Evolutionary conservation across 2,797 vertebrate genomes (phyloP), one percentile per base, ranked within the genome.

Genomic region (Xiphophorus birchmanni): DNA sequence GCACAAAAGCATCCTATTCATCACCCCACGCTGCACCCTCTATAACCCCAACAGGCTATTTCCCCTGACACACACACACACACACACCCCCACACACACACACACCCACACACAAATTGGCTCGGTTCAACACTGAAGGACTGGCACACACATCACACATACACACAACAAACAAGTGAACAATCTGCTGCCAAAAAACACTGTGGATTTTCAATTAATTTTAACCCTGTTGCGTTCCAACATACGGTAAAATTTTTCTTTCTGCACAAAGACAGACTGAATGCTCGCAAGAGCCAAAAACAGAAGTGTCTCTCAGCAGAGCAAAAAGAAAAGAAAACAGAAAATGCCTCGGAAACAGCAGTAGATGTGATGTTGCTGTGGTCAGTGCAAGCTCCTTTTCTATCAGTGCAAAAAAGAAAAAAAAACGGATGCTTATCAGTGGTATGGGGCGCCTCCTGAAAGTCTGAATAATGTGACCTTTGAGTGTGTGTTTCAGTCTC

Each of bases 1-100:
- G 84, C 91, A 94, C 93, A 95, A 95, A 93, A 91, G 92, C 91
- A 88, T 92, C 86, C 92, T 91, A 94, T 95, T 94, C 94, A 94
- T 93, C 92, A 91, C 92, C 92, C 83, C 90, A 74, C 80, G 26
- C 87, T 92, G 91, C 92, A 91, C 93, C 91, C 88, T 93, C 91
- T 88, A 87, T 92, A 94, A 94, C 94, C 94, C 88, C 92, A 91
- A 90, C 84, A 88, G 92, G 85, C 93, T 84, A 87, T 90, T 86
- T 88, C 89, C 87, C 84, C 86, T 74, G 85, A 90, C 82, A 89
- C 89, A 21, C 72, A 80, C 32, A 83, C 40, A 47, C 75, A 78
- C 82, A 72, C 81, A 80, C 79, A 72, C 65, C n/a, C n/a, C n/a
- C 40, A 47, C 75, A 78, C 82, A 72, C 81, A 80, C 79, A 72